These are phyloP conservation scores for Pseudomugil gertrudae DNA, from an alignment of 2,797 vertebrate genomes.

Conservation along the genomic window DNA sequence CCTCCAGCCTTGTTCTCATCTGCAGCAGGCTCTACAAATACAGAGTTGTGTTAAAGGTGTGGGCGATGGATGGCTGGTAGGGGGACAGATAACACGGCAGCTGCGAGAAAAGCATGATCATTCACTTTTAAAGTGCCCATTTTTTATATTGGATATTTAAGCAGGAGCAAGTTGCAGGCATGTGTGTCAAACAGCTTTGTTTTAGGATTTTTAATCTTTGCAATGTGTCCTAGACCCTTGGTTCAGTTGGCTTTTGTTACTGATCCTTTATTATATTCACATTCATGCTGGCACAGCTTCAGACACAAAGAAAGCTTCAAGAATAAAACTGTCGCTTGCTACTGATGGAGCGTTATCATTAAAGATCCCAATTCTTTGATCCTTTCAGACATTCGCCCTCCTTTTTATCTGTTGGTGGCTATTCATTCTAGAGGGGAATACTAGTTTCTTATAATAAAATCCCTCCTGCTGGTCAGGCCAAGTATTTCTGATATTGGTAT, in stretches of 20 bases:
- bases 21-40: slow-evolving; percentile 34
- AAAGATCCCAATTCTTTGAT: slow-evolving; percentile 44
- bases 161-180: slow-evolving; percentile 27
- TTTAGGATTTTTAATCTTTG: slow-evolving; percentile 11
- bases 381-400: slow-evolving; percentile 45
- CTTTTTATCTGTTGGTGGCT: slow-evolving; percentile 55
- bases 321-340: slow-evolving; percentile 44
- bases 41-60: slow-evolving; percentile 29
- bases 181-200: slow-evolving; percentile 27
- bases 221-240: slow-evolving; percentile 23
- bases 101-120: slow-evolving; percentile 49
- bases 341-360: slow-evolving; percentile 53
- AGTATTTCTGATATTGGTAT: slow-evolving; percentile 60
- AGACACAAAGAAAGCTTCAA: slow-evolving; percentile 50
- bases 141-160: slow-evolving; percentile 27
- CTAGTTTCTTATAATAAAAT: slow-evolving; percentile 76
- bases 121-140: slow-evolving; percentile 49
- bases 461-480: slow-evolving; percentile 39
- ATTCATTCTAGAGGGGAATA: slow-evolving; percentile 62
- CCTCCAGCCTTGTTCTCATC: slow-evolving; percentile 52
- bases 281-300: slow-evolving; percentile 34
- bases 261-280: slow-evolving; percentile 36
- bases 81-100: slow-evolving; percentile 39
- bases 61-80: slow-evolving; percentile 4
- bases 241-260: slow-evolving; percentile 37